These are phyloP conservation scores for Phrynocephalus versicolor DNA, from an alignment of 2,113 vertebrate genomes.

Conservation along the genomic window DNA sequence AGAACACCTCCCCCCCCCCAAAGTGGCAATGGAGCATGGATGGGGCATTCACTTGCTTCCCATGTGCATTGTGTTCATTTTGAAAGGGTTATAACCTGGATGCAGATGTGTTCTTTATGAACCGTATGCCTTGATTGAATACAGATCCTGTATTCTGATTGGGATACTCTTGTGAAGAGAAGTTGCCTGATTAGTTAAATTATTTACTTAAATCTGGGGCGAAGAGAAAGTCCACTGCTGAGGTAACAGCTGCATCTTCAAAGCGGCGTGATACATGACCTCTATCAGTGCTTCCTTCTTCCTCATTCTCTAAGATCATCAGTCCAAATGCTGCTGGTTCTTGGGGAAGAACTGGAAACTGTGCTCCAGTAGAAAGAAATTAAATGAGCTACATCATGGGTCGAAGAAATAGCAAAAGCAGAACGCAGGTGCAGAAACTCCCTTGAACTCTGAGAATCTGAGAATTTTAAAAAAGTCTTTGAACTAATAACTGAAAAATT, in stretches of 20 bases:
- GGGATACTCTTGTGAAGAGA: background rate
- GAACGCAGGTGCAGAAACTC: background rate
- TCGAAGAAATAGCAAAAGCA: background rate
- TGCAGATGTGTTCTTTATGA: background rate
- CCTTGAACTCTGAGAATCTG: constrained; percentile 62
- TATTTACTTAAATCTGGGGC: constrained; percentile 42
- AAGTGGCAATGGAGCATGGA: background rate
- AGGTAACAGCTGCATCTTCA: constrained; percentile 51
- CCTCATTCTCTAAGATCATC: background rate
- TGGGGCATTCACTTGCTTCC: background rate
- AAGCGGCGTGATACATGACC: constrained; percentile 50
- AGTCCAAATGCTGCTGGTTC: constrained; percentile 45
- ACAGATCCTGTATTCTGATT: background rate
- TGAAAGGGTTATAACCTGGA: background rate
- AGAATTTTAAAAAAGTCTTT: constrained; percentile 56
- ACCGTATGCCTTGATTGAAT: background rate
- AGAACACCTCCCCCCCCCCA: too few relatives aligned
- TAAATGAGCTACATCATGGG: constrained; percentile 58
- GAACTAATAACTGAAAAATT: too few relatives aligned
- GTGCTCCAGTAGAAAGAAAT: constrained; percentile 52
- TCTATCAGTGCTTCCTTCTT: constrained; percentile 35
- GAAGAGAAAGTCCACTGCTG: constrained; percentile 23
- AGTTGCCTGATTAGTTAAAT: constrained; percentile 24
- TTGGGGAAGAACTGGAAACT: constrained; percentile 57
- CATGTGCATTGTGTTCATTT: too few relatives aligned